phyloP scores from a whole-genome alignment of 2,113 vertebrate species.

The Xyliphius kryptos region DNA sequence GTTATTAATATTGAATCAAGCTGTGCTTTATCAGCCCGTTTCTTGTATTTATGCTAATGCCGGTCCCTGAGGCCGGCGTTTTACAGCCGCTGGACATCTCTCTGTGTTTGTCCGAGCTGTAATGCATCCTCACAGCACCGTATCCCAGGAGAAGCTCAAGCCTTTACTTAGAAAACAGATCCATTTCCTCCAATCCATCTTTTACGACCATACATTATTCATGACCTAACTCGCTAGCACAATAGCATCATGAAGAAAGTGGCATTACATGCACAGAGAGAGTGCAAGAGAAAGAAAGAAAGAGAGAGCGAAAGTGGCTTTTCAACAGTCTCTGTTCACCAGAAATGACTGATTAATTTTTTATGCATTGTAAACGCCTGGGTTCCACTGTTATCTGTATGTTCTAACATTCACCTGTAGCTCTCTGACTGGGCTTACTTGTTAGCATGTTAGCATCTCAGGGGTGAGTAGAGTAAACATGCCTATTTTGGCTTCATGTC shows the following conservation, averaged over 20 bases:
- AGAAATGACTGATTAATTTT: too few species aligned
- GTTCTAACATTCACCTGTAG: too few species aligned
- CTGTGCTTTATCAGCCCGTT: constrained; percentile 12
- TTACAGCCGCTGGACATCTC: constrained; percentile 19
- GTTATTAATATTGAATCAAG: constrained; percentile 24
- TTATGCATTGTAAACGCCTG: too few species aligned
- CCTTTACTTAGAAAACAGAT: constrained; percentile 42
- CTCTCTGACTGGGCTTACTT: too few species aligned
- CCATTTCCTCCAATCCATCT: constrained; percentile 38
- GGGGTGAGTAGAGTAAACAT: too few species aligned
- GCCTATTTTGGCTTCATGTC: too few species aligned
- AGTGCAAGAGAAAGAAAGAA: neutral
- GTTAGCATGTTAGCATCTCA: too few species aligned
- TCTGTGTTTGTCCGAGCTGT: constrained; percentile 6
- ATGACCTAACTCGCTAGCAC: constrained; percentile 20
- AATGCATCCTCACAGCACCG: constrained; percentile 24
- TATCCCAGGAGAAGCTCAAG: constrained; percentile 32
- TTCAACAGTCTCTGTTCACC: too few species aligned
- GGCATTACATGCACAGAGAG: constrained; percentile 4
- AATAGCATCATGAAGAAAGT: constrained; percentile 34
- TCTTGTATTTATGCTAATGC: constrained; percentile 34
- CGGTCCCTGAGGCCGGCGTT: neutral
- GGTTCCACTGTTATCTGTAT: too few species aligned
- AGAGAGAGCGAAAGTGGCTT: neutral
- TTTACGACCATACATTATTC: constrained; percentile 38